phyloP scores from a whole-genome alignment of 2,888 invertebrate genomes.

The Rhingia campestris region DNA sequence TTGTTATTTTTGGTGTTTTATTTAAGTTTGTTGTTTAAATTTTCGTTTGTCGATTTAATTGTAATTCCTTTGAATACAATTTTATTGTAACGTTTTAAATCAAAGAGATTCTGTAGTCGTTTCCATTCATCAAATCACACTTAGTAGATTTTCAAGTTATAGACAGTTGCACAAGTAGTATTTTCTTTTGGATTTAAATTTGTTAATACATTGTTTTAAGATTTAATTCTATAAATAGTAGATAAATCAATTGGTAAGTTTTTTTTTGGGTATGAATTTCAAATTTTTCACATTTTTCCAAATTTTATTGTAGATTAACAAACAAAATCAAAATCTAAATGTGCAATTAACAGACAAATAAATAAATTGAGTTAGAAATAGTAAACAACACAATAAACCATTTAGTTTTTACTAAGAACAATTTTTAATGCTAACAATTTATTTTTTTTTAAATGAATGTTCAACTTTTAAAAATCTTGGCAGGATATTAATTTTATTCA shows the following conservation, averaged over 20 bases:
- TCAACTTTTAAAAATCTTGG: too few species aligned
- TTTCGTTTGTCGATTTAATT: conserved; percentile 18
- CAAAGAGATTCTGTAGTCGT: background rate
- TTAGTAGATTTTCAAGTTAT: conserved; percentile 48
- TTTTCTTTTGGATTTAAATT: conserved; percentile 36
- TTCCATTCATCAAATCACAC: conserved; percentile 52
- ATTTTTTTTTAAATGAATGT: too few species aligned
- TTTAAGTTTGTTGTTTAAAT: conserved; percentile 11
- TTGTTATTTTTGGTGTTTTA: conserved; percentile 15
- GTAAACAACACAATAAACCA: too few species aligned
- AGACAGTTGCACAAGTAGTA: conserved; percentile 68
- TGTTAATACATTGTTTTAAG: conserved; percentile 2
- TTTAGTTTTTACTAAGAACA: too few species aligned
- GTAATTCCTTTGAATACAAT: conserved; percentile 4
- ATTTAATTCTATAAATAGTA: conserved; percentile 12
- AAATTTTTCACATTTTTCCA: conserved; percentile 41
- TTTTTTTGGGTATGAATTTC: conserved; percentile 29
- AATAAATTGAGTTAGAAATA: background rate
- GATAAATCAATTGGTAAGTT: conserved; percentile 49
- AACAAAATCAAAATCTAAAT: conserved; percentile 24
- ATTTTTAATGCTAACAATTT: too few species aligned
- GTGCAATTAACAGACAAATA: conserved; percentile 12
- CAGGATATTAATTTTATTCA: too few species aligned
- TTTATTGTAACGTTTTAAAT: conserved; percentile 6
- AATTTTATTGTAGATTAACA: conserved; percentile 30